Base-by-base conservation (phyloP, 2,797 vertebrate genomes). In the Carapus acus region DNA sequence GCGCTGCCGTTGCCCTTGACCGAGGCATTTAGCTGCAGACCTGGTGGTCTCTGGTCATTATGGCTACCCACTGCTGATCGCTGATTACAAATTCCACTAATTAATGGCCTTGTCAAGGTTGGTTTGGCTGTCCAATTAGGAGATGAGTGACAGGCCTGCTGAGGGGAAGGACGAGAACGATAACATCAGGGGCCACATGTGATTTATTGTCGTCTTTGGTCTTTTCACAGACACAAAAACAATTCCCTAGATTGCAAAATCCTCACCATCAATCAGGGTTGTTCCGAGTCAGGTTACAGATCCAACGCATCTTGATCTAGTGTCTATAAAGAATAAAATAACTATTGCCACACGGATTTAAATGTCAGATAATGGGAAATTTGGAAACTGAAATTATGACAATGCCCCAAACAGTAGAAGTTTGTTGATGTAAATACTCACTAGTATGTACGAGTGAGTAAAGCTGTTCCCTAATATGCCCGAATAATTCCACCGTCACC, bases 291-390 rank as follows among this genome's bases (percentile, higher is more conserved):
- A 59, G 15, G 31, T 19, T 42, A 27, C 38, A 63, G 48, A 43
- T 71, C 76, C 59, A 71, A 70, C 78, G 77, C 74, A 31, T 42
- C 67, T 9, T 69, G 55, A 73, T n/a, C n/a, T n/a, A 34, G 44
- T n/a, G 67, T 7, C n/a, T n/a, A n/a, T 33, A 31, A 50, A 2
- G 27, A 8, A 54, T 53, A 48, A 4, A 57, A 38, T 3, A 48
- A 20, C 6, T 31, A 7, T 52, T 59, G 50, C 4, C 8, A n/a
- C n/a, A n/a, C n/a, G n/a, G n/a, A n/a, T n/a, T n/a, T n/a, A n/a
- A n/a, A n/a, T n/a, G n/a, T n/a, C n/a, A n/a, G n/a, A n/a, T n/a
- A n/a, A n/a, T n/a, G n/a, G n/a, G n/a, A n/a, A n/a, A 53, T 47
- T 46, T 57, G 12, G 3, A 36, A 54, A 13, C 15, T 43, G 42